These are phyloP conservation scores for Cataglyphis cursor DNA, from an alignment of 2,888 invertebrate species.

Conservation along the genomic window DNA sequence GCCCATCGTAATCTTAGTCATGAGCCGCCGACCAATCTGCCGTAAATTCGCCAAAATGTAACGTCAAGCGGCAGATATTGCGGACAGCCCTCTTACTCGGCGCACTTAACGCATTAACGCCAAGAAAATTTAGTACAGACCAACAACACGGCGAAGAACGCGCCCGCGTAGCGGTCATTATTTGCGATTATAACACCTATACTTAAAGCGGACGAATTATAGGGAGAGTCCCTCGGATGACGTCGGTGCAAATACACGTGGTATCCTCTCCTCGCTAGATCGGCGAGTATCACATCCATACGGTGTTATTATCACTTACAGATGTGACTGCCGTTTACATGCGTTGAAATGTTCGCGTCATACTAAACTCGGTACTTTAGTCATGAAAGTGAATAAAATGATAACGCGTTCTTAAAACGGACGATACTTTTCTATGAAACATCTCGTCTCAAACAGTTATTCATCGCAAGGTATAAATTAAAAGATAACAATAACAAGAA, in stretches of 20 bases:
- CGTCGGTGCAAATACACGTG: conserved; percentile 27
- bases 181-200: conserved; percentile 54
- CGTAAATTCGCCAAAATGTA: conserved; percentile 53
- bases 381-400: not conserved
- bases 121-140: conserved; percentile 44
- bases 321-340: conserved; percentile 2
- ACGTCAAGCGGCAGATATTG: conserved; percentile 44
- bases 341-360: not conserved
- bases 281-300: conserved; percentile 15
- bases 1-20: conserved; percentile 41
- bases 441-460: not conserved
- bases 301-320: conserved; percentile 33
- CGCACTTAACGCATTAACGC: conserved; percentile 57
- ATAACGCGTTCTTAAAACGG: not conserved
- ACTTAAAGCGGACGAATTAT: conserved; percentile 51
- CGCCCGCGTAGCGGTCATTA: conserved; percentile 28
- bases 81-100: conserved; percentile 8
- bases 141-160: conserved; percentile 27
- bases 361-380: not conserved
- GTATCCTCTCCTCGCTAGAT: not conserved
- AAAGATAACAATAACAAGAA: not conserved
- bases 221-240: conserved; percentile 32
- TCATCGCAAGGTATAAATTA: not conserved
- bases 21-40: conserved; percentile 51
- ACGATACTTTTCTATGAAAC: not conserved